Evolutionary conservation across 2,888 invertebrate genomes (phyloP).

Genomic region (Apodemia hepburni): DNA sequence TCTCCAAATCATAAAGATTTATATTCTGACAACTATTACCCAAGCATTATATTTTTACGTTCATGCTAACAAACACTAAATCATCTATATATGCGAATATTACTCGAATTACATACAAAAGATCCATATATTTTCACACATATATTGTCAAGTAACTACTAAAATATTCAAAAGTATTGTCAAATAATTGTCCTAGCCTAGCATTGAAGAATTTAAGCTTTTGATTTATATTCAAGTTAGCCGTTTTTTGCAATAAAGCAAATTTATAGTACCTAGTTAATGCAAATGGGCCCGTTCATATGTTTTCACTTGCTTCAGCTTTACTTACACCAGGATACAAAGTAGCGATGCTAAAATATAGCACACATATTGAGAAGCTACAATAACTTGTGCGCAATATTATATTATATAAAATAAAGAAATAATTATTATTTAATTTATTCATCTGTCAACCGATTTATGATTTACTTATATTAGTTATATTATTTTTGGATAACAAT

Average conservation of each 20-base stretch:
- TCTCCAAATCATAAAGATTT: neutral
- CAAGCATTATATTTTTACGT: neutral
- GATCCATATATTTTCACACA: neutral
- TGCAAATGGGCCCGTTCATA: neutral
- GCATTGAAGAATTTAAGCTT: neutral
- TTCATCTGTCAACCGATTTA: slow-evolving; percentile 11
- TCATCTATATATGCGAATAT: neutral
- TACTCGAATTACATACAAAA: neutral
- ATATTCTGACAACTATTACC: neutral
- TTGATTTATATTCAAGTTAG: neutral
- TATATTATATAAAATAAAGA: neutral
- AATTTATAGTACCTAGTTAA: neutral
- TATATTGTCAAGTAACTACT: slow-evolving; percentile 16
- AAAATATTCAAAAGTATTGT: slow-evolving; percentile 13
- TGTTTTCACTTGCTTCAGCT: neutral
- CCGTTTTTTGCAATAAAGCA: neutral
- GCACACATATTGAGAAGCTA: slow-evolving; percentile 8
- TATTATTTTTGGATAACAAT: slow-evolving; percentile 1
- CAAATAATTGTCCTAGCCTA: slow-evolving; percentile 11
- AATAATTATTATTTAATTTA: neutral
- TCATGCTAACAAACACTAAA: slow-evolving; percentile 1
- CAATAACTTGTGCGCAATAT: slow-evolving; percentile 9
- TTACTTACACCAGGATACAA: neutral
- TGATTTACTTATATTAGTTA: slow-evolving; percentile 8
- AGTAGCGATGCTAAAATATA: neutral